Percentiles rank a stretch among this genome's conserved stretches.
These are phyloP conservation scores for Villa cingulata DNA, from an alignment of 2,888 invertebrate species.

Conservation along the genomic window DNA sequence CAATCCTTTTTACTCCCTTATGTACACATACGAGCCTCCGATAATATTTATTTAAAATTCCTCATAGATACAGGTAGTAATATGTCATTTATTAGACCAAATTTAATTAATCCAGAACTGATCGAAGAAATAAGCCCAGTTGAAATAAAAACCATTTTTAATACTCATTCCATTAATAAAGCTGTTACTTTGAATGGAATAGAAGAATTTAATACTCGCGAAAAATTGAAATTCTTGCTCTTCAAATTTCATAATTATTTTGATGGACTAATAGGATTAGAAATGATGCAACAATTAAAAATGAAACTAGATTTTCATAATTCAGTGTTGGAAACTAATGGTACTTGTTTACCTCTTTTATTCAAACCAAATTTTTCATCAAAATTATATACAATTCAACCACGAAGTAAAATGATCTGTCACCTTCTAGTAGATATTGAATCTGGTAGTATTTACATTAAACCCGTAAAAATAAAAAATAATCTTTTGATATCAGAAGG, in stretches of 20 bases:
- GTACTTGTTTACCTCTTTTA: slow-evolving; percentile 2
- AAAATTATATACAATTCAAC: slow-evolving; percentile 7
- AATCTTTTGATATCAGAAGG: slow-evolving; percentile 9
- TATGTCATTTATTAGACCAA: slow-evolving; percentile 12
- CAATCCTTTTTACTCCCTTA: slow-evolving; percentile 7
- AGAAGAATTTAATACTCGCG: slow-evolving; percentile 7
- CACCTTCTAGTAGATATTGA: slow-evolving; percentile 9
- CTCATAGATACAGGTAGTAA: slow-evolving; percentile 4
- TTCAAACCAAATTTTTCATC: slow-evolving; percentile 11
- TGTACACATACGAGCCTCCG: background rate
- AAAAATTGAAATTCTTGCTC: background rate
- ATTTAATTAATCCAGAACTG: slow-evolving; percentile 1
- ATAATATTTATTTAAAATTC: slow-evolving; percentile 1
- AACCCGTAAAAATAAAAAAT: slow-evolving; percentile 3
- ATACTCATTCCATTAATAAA: slow-evolving; percentile 4
- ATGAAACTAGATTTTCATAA: slow-evolving; percentile 11
- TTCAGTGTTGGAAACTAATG: slow-evolving; percentile 5
- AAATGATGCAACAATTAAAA: slow-evolving; percentile 10
- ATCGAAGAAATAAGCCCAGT: slow-evolving; percentile 8
- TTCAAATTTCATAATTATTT: slow-evolving; percentile 16
- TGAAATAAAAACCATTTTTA: slow-evolving; percentile 9
- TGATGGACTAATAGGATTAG: slow-evolving; percentile 15
- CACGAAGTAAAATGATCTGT: slow-evolving; percentile 5
- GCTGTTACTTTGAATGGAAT: slow-evolving; percentile 7
- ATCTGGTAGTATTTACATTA: slow-evolving; percentile 7